Base-by-base conservation (phyloP, 2,113 vertebrate genomes). In the Typhlomys cinereus region DNA sequence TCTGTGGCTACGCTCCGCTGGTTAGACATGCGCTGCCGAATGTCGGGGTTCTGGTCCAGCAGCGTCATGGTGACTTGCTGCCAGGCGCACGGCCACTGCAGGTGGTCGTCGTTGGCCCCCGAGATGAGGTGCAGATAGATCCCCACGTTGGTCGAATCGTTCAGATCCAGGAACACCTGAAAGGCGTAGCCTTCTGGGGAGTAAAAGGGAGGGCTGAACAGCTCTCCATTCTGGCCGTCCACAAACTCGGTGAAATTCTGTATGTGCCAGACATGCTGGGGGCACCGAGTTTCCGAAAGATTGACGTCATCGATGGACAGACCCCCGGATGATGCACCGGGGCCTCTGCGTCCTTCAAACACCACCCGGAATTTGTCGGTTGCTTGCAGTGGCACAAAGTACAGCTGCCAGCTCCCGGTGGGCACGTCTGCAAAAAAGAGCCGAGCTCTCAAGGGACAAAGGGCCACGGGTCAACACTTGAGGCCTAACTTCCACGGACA, bases 241-340 rank as follows among this genome's bases (percentile, higher is more conserved):
- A 95, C 97, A 34, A 98, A 75, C 0, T 97, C 7, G 2, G 92
- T 97, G 93, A 99, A 99, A 97, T 99, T 98, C 84, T 95, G 98
- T 94, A 99, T 98, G 1, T 98, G 98, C 99, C 99, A 99, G 48
- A 98, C 9, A 0, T 99, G 98, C 80, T 99, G 98, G 41, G 99
- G 99, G 96, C 99, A 99, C 52, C 94, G 96, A 10, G 98, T 99
- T 97, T 99, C 99, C 0, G 99, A 99, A 23, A 99, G 97, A 96
- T 99, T 99, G 95, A 99, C 98, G 93, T 99, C 99, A 2, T 99
- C 99, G 80, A 99, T 97, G 20, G 99, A 99, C 64, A 99, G 95
- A 17, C 99, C 99, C 31, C 99, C 99, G 0, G 48, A 13, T 5
- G 98, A 96, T 3, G 62, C 66, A 1, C 96, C 93, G 5, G 41